Evolutionary conservation across 2,888 invertebrate species (phyloP), one percentile per base, ranked within the genome.

Genomic region (Caenorhabditis doughertyi): DNA sequence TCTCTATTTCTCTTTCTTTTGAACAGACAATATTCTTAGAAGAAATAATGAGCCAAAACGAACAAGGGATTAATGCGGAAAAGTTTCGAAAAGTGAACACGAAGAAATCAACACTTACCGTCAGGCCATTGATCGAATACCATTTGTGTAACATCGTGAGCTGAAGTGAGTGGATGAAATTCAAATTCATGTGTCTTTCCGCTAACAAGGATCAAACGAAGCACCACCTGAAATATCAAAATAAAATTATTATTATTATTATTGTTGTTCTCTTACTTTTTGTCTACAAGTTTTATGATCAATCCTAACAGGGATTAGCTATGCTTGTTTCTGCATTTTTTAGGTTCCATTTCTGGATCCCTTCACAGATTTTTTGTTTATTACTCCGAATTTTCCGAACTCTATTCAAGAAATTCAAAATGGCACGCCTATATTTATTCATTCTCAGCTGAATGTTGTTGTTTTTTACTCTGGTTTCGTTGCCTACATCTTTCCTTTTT

Each of bases 111-210:
- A n/a, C n/a, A 44, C 76, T 79, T 49, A 98, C 98, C 98, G 95
- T 96, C 95, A 85, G 98, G 98, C 99, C 99, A 99, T 93, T 97
- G 96, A 93, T 97, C 97, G 94, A 97, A 98, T 92, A 99, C 98
- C 94, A 96, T 95, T 94, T 98, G 96, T 91, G 98, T 97, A 93
- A 99, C 98, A 93, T 98, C 98, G 91, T 97, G 96, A 91, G 98
- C 99, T 88, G 98, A 97, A 94, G 97, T 97, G 92, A 95, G 95
- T 84, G 97, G 97, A 93, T 95, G 95, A 94, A 98, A 99, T 92
- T 97, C 95, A 94, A 97, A 99, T 94, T 99, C 98, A 95, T 97
- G 97, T 93, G 98, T 98, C 94, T 97, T 97, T 91, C 98, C 98
- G 93, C 97, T 97, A 93, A 98, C 98, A 93, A 99, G 95, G 93